Conservation (phyloP, 2,888 invertebrate genomes). For the Hemistola chrysoprasaria region DNA sequence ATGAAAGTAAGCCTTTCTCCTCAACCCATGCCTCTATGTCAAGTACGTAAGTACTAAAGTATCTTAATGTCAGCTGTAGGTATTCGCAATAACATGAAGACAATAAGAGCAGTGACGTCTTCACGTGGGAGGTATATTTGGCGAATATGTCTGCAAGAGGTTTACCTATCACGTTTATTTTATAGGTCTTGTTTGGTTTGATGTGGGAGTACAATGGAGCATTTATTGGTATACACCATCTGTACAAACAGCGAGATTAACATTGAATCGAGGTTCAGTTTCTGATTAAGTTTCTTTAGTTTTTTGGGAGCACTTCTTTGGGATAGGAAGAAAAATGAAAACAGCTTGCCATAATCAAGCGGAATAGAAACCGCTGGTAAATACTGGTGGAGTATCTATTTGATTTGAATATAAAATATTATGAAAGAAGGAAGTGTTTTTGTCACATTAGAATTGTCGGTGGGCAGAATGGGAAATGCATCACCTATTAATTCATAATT, state of each 20-base stretch:
- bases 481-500: too few relatives aligned
- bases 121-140: constrained; percentile 52
- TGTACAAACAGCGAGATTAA: constrained; percentile 9
- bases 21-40: too few relatives aligned
- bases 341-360: too few relatives aligned
- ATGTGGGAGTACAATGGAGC: constrained; percentile 54
- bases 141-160: constrained; percentile 38
- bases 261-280: constrained; percentile 3
- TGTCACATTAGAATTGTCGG: too few relatives aligned
- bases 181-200: constrained; percentile 19
- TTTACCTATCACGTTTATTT: constrained; percentile 8
- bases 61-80: constrained; percentile 31
- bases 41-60: neutral
- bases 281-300: too few relatives aligned
- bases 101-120: constrained; percentile 49
- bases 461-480: too few relatives aligned
- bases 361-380: neutral
- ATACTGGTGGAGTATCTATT: neutral
- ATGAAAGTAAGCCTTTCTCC: too few relatives aligned
- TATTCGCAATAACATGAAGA: constrained; percentile 47
- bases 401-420: too few relatives aligned
- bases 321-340: too few relatives aligned
- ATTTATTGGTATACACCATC: constrained; percentile 38
- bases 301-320: too few relatives aligned
- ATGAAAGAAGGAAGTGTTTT: too few relatives aligned